phyloP scores from a whole-genome alignment of 2,888 invertebrate genomes.

The Lacanobia oleracea region DNA sequence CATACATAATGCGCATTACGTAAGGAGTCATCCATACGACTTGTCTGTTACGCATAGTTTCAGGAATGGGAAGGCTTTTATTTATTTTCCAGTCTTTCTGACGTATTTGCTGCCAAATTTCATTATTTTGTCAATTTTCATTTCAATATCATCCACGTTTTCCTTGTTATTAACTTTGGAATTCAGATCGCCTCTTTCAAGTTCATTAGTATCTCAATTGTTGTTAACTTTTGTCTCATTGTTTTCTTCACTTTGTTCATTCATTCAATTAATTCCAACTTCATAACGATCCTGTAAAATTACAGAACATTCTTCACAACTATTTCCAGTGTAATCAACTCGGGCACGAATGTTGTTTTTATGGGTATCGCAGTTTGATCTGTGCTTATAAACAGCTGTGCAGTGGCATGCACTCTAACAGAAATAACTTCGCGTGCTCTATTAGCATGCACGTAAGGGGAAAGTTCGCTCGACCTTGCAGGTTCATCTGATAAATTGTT shows the following conservation, averaged over 20 bases:
- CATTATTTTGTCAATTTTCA: neutral
- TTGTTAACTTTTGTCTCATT: constrained; percentile 7
- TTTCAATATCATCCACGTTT: neutral
- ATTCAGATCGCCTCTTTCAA: constrained; percentile 21
- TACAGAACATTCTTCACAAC: constrained; percentile 19
- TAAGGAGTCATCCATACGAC: constrained; percentile 46
- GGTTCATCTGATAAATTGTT: constrained; percentile 63
- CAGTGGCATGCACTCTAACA: constrained; percentile 61
- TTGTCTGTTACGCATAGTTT: constrained; percentile 23
- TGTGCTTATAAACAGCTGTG: constrained; percentile 63
- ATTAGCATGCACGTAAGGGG: constrained; percentile 69
- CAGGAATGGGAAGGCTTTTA: constrained; percentile 41
- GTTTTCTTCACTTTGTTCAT: neutral
- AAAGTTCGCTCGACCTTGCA: constrained; percentile 79
- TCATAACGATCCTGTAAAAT: constrained; percentile 14
- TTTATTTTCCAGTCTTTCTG: neutral
- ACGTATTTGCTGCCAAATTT: neutral
- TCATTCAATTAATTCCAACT: constrained; percentile 6
- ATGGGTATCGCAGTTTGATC: constrained; percentile 42
- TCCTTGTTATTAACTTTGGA: neutral
- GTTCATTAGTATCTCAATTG: constrained; percentile 17
- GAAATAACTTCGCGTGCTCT: constrained; percentile 70
- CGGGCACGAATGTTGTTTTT: constrained; percentile 34
- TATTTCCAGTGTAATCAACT: constrained; percentile 32
- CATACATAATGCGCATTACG: constrained; percentile 66